Evolutionary conservation across 2,113 vertebrate species (phyloP), one percentile per base, ranked within the genome.

Genomic region (Paradoxurus hermaphroditus): DNA sequence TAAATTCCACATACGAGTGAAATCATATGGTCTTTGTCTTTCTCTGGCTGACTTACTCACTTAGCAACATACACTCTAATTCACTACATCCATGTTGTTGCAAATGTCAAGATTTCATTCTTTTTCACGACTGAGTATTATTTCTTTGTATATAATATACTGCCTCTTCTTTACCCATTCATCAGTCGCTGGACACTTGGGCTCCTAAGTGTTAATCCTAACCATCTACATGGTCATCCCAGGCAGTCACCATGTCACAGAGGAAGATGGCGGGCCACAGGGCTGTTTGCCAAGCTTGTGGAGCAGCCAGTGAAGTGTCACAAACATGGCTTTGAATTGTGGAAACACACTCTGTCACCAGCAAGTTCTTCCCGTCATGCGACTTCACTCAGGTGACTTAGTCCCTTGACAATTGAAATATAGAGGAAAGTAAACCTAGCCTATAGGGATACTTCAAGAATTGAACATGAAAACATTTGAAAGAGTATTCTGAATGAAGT

Each of bases 341-440:
- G 68, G 85, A 68, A 63, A 41, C 0, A 7, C 41, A 85, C 31
- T 25, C 72, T 16, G 3, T 34, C 46, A 10, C 21, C 18, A 8
- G 49, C 34, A 7, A 25, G 39, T 4, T 70, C 18, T 11, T 77
- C 72, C 31, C 12, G 0, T 41, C 0, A 0, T 27, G 53, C 44
- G 85, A 84, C 63, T 67, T 36, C 18, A 9, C 21, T 81, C 49
- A 21, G 7, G 16, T 44, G 34, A 9, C 27, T 63, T 39, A 23
- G 34, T 51, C 29, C 62, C 46, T 75, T 46, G 44, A 36, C 77
- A 29, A 36, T 6, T 8, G 7, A 86, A 91, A n/a, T 13, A 15
- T 0, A 0, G 16, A 39, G n/a, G 36, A 2, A 36, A 68, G 46
- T 27, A 4, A 34, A 44, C 49, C 36, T 36, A 36, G 13, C 3